Conservation (phyloP, 2,888 invertebrate genomes). For the Netelia virgata region DNA sequence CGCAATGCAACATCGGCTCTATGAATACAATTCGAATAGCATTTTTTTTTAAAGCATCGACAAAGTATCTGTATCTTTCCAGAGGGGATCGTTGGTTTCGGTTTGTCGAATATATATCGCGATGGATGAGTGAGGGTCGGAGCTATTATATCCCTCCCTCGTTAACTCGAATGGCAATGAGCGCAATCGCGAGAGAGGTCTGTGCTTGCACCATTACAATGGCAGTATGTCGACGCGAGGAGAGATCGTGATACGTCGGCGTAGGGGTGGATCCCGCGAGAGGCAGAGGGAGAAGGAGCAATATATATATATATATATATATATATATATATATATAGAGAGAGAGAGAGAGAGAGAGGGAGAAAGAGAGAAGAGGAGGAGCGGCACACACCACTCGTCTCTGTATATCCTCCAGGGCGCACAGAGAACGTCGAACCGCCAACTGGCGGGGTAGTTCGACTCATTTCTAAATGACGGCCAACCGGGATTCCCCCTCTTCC, state of each 20-base stretch:
- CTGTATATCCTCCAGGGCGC: slow-evolving; percentile 58
- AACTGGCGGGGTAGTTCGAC: slow-evolving; percentile 62
- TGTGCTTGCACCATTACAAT: slow-evolving; percentile 50
- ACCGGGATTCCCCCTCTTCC: slow-evolving; percentile 69
- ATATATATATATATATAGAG: too few species aligned
- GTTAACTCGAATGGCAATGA: slow-evolving; percentile 41
- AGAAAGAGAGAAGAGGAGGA: slow-evolving; percentile 53
- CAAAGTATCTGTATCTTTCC: slow-evolving; percentile 6
- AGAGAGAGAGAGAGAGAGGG: slow-evolving; percentile 58
- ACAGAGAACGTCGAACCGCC: slow-evolving; percentile 8
- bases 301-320: too few species aligned
- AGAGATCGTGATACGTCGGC: slow-evolving; percentile 55
- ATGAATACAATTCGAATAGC: background rate
- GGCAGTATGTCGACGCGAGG: slow-evolving; percentile 47
- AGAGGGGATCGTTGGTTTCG: background rate
- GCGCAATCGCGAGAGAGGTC: slow-evolving; percentile 57
- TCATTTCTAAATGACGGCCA: slow-evolving; percentile 80
- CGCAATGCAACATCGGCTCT: too few species aligned
- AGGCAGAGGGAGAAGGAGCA: slow-evolving; percentile 37
- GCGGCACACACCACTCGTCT: slow-evolving; percentile 48
- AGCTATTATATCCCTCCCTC: slow-evolving; percentile 20
- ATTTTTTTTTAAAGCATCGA: slow-evolving; percentile 24
- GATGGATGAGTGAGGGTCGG: background rate
- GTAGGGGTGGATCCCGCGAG: slow-evolving; percentile 75
- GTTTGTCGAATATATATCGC: slow-evolving; percentile 14